Conservation (phyloP, 1,140 invertebrate species). For the Amphibalanus amphitrite region DNA sequence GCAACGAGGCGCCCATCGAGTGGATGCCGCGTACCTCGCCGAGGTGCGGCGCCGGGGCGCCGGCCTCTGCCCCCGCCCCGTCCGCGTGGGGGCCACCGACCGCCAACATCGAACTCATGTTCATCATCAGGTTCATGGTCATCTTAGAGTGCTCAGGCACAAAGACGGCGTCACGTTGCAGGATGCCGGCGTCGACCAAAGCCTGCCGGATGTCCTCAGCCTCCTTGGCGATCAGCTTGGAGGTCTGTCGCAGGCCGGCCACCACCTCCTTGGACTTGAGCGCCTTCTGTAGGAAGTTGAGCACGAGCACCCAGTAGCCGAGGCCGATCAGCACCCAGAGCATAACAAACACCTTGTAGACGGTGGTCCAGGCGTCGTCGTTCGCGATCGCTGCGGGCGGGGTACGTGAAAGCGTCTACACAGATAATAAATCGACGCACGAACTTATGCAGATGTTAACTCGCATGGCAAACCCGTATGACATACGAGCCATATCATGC, state of each 20-base stretch:
- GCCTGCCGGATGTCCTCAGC: slow-evolving; percentile 15
- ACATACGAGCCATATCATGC: too few species aligned
- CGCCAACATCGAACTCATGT: background rate
- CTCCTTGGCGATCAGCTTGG: slow-evolving; percentile 14
- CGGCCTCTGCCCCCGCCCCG: too few species aligned
- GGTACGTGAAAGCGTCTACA: too few species aligned
- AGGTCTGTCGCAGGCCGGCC: slow-evolving; percentile 9
- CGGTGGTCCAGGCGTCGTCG: slow-evolving; percentile 9
- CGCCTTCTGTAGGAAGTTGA: slow-evolving; percentile 26
- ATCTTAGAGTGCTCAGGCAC: background rate
- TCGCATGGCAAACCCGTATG: too few species aligned
- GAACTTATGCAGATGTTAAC: too few species aligned
- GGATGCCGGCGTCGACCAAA: slow-evolving; percentile 11
- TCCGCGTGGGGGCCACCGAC: too few species aligned
- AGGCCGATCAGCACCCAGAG: slow-evolving; percentile 28
- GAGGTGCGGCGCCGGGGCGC: too few species aligned
- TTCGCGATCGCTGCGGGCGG: too few species aligned
- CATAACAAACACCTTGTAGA: slow-evolving; percentile 25
- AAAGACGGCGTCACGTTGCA: background rate
- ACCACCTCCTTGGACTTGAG: slow-evolving; percentile 17
- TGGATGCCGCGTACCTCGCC: too few species aligned
- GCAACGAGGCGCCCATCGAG: too few species aligned
- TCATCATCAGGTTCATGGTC: background rate
- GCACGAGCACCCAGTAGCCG: slow-evolving; percentile 26
- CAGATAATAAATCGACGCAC: too few species aligned